Base-by-base conservation (phyloP, 2,888 invertebrate species). In the Helobdella robusta region DNA sequence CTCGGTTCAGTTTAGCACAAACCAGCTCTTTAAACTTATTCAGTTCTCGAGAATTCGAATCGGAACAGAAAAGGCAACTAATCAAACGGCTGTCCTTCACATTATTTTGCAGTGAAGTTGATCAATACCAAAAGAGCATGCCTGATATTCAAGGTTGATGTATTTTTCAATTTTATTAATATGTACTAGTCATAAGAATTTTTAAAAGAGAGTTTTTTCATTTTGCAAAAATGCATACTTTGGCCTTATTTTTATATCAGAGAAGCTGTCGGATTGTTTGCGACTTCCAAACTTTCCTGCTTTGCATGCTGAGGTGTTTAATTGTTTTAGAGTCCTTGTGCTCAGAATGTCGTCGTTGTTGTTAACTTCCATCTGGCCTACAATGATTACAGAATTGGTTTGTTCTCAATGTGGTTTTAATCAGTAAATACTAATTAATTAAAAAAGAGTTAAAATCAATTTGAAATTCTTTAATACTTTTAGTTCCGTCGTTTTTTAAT, bases 341-440 rank as follows among this genome's bases (percentile, higher is more conserved):
- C 79, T 91, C 68, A 83, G 91, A 70, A 88, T 91, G 85, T 88
- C 89, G 1, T 86, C 89, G 0, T 85, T 87, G 71, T 87, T 89
- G 74, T 86, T 92, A 8, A 88, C 89, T 18, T 89, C 89, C 0
- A 82, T 92, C 64, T 92, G 92, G 92, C 91, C 91, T 6, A 87
- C 88, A 59, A 89, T 92, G 73, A 88, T 92, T 71, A 89, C 89
- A 59, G 91, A 92, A 83, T 85, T 91, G 84, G 87, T 83, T 68
- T 11, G 56, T 56, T 30, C 6, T n/a, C n/a, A 30, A 15, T 40
- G n/a, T n/a, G n/a, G n/a, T n/a, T n/a, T n/a, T n/a, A n/a, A n/a
- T n/a, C n/a, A n/a, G n/a, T n/a, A n/a, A n/a, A n/a, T n/a, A n/a
- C n/a, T n/a, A n/a, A n/a, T n/a, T n/a, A n/a, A n/a, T n/a, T n/a